phyloP scores from a whole-genome alignment of 2,888 invertebrate genomes.

The Charanyca ferruginea region DNA sequence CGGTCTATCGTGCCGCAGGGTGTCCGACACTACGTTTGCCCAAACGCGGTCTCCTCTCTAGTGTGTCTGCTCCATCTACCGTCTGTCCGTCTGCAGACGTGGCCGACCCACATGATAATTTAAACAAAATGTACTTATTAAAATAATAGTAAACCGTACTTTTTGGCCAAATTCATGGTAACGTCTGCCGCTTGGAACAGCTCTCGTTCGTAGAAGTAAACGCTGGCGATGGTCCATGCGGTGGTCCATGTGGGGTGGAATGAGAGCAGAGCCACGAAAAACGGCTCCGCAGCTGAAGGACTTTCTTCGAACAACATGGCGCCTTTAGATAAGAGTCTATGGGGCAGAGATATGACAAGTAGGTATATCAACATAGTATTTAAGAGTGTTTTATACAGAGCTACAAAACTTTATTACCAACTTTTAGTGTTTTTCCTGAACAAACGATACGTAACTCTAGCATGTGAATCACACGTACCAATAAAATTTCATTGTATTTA shows the following conservation, averaged over 20 bases:
- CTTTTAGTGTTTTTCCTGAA: too few relatives aligned
- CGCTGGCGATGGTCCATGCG: constrained; percentile 76
- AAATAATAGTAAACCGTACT: constrained; percentile 62
- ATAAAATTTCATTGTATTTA: too few relatives aligned
- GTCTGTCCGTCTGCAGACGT: too few relatives aligned
- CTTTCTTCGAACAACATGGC: constrained; percentile 78
- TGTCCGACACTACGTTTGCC: too few relatives aligned
- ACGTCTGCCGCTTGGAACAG: constrained; percentile 77
- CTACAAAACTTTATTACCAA: not conserved
- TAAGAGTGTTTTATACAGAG: not conserved
- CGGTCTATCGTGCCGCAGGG: too few relatives aligned
- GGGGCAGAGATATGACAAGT: not conserved
- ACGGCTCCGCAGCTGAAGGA: constrained; percentile 78
- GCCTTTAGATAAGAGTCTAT: constrained; percentile 82
- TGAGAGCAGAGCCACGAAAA: constrained; percentile 78
- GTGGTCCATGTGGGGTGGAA: constrained; percentile 79
- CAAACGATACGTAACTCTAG: too few relatives aligned
- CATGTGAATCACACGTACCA: too few relatives aligned
- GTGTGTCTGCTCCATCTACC: too few relatives aligned
- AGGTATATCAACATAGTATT: not conserved
- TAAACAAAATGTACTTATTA: not conserved
- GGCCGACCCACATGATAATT: too few relatives aligned
- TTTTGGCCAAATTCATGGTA: constrained; percentile 70
- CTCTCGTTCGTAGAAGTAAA: constrained; percentile 77
- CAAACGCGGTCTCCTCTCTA: too few relatives aligned